phyloP scores from a whole-genome alignment of 2,888 invertebrate species.

The Hemaris fuciformis region DNA sequence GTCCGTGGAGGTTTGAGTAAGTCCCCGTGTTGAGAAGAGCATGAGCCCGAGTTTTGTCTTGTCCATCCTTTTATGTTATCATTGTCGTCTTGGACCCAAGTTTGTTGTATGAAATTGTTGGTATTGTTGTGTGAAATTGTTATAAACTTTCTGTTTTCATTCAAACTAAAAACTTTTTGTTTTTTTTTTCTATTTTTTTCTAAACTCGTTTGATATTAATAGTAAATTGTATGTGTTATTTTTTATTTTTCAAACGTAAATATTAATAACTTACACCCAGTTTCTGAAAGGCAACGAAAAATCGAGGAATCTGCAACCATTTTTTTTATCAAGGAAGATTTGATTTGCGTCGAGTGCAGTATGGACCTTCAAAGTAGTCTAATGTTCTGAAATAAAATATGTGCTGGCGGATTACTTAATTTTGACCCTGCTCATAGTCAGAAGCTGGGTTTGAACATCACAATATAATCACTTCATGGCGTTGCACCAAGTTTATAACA shows the following conservation, averaged over 20 bases:
- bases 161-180: too few relatives aligned
- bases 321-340: too few relatives aligned
- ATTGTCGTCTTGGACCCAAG: slow-evolving; percentile 24
- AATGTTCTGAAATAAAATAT: too few relatives aligned
- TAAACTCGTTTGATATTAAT: background rate
- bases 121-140: slow-evolving; percentile 36
- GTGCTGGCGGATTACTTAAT: too few relatives aligned
- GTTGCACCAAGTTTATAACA: slow-evolving; percentile 29
- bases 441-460: background rate
- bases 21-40: slow-evolving; percentile 47
- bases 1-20: slow-evolving; percentile 79
- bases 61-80: slow-evolving; percentile 25
- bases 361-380: too few relatives aligned
- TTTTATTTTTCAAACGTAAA: too few relatives aligned
- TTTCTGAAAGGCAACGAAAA: too few relatives aligned
- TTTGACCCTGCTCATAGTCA: background rate
- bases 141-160: slow-evolving; percentile 28
- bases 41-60: slow-evolving; percentile 20
- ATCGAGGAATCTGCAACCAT: too few relatives aligned
- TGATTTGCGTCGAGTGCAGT: too few relatives aligned
- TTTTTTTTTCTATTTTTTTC: too few relatives aligned
- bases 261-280: too few relatives aligned
- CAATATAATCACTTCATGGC: background rate
- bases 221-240: too few relatives aligned
- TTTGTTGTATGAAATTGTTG: slow-evolving; percentile 24